Evolutionary conservation across 64 coral and sea anemone species (phyloP).

Genomic region (Porites lutea): DNA sequence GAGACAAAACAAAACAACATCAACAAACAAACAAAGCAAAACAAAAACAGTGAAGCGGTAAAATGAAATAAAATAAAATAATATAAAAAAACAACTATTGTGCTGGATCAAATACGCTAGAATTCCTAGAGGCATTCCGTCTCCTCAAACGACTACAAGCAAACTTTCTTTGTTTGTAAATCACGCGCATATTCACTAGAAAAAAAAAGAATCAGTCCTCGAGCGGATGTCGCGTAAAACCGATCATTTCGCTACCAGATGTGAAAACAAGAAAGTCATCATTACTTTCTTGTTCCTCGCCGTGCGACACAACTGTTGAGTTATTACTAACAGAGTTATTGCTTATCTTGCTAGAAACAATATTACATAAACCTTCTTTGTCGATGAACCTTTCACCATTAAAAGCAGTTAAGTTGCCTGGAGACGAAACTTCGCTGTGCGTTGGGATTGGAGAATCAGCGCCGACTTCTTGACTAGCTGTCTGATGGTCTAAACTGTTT

Average conservation of each 20-base stretch:
- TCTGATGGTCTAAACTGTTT: constrained; percentile 15
- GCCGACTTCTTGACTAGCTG: background rate
- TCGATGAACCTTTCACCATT: constrained; percentile 47
- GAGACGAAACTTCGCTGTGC: constrained; percentile 58
- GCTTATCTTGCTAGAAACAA: background rate
- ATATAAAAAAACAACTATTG: too few species aligned
- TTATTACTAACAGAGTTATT: background rate
- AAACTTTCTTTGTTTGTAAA: too few species aligned
- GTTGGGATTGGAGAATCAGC: constrained; percentile 16
- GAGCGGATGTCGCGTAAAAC: constrained; percentile 76
- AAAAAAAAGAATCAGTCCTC: constrained; percentile 53
- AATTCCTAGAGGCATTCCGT: too few species aligned
- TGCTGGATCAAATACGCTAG: too few species aligned
- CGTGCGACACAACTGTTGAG: background rate
- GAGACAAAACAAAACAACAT: too few species aligned
- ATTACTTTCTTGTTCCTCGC: constrained; percentile 21
- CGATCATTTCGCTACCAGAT: constrained; percentile 75
- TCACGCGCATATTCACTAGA: too few species aligned
- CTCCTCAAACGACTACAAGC: too few species aligned
- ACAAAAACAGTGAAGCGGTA: too few species aligned
- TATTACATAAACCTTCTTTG: constrained; percentile 38
- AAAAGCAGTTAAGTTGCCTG: background rate
- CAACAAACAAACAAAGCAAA: too few species aligned
- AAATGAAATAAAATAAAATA: too few species aligned
- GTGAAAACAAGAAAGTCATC: constrained; percentile 57